Percentiles rank a stretch among this genome's conserved stretches.
Evolutionary conservation across 1,140 invertebrate genomes (phyloP).

Genomic region (Phymastichus coffea): DNA sequence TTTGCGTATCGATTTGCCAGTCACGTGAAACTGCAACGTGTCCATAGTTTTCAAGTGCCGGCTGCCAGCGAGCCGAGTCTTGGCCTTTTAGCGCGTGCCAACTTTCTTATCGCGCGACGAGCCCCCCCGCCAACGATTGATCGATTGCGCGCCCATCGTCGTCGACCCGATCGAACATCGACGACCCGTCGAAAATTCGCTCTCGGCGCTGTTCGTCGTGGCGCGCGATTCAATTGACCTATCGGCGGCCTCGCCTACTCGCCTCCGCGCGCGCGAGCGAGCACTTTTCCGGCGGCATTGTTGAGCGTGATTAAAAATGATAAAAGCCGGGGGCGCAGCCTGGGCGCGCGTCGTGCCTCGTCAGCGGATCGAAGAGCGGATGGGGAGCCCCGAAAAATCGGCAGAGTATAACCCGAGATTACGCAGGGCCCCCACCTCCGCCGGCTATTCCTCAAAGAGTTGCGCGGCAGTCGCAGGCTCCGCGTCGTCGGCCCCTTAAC

Average conservation of each 20-base stretch:
- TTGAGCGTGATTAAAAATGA: no score
- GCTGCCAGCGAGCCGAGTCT: not conserved
- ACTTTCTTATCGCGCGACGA: not conserved
- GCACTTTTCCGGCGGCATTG: no score
- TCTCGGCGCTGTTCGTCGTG: no score
- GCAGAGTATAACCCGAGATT: conserved; percentile 21
- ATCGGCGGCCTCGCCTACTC: no score
- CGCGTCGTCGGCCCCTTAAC: conserved; percentile 31
- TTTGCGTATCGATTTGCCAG: conserved; percentile 15
- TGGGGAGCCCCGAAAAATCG: conserved; percentile 19
- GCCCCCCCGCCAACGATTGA: no score
- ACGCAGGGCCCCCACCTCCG: conserved; percentile 1
- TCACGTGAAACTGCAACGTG: conserved; percentile 14
- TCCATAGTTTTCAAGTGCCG: conserved; percentile 12
- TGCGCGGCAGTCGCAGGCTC: conserved; percentile 1
- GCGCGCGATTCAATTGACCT: no score
- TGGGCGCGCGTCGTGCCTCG: no score
- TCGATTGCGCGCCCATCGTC: no score
- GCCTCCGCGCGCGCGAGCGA: no score
- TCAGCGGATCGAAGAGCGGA: conserved; percentile 2
- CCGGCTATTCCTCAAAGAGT: conserved; percentile 20
- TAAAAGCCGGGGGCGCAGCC: no score
- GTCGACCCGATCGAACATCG: no score
- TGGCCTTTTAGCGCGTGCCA: not conserved
- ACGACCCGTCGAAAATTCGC: no score